A percentile compares a stretch with the other conserved stretches of the same genome.
Conservation (phyloP, 2,797 vertebrate genomes). For the Rallus crepitans region DNA sequence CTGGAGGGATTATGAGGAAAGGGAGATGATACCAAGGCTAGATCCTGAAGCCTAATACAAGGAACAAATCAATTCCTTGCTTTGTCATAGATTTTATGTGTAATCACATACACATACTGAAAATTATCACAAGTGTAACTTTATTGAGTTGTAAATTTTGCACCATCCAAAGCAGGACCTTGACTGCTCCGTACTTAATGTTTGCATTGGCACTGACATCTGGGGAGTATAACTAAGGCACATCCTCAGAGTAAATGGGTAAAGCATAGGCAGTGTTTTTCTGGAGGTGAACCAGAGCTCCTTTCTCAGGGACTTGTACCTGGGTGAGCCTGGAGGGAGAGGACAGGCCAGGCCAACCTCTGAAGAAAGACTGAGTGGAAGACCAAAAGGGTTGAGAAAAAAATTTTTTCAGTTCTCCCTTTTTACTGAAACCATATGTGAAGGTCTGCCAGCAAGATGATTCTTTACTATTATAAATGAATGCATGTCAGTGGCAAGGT, state of each 20-base stretch:
- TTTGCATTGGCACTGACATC: neutral
- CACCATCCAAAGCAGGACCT: neutral
- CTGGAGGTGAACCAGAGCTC: neutral
- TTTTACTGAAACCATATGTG: neutral
- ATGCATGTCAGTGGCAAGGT: neutral
- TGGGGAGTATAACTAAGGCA: neutral
- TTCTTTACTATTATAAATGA: neutral
- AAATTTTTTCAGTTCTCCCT: neutral
- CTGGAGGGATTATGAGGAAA: neutral
- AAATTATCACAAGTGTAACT: neutral
- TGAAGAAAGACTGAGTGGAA: neutral
- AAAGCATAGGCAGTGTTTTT: fast-evolving
- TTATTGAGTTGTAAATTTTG: neutral
- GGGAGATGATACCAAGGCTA: neutral
- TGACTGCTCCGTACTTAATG: neutral
- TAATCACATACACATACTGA: neutral
- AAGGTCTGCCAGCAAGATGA: neutral
- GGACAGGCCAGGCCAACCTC: neutral
- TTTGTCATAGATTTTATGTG: neutral
- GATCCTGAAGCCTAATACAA: neutral
- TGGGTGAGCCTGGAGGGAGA: neutral
- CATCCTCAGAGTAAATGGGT: neutral
- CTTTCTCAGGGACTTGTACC: neutral
- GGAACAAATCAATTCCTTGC: neutral
- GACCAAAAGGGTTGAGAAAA: neutral